A percentile compares a stretch with the other conserved stretches of the same genome.
These are phyloP conservation scores for Gorsachius magnificus DNA, from an alignment of 2,797 vertebrate species.

Conservation along the genomic window DNA sequence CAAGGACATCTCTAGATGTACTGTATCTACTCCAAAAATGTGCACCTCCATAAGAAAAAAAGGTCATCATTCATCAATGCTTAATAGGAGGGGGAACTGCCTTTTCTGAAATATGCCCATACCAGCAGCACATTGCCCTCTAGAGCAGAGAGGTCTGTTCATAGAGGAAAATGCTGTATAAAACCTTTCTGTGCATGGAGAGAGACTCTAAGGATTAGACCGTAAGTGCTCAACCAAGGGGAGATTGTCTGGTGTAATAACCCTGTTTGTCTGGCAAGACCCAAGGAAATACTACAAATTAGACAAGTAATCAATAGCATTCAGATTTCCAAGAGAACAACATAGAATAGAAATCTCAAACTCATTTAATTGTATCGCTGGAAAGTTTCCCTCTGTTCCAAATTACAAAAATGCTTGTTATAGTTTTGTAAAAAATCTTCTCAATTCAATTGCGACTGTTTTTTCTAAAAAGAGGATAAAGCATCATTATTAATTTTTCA, in stretches of 20 bases:
- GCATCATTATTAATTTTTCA: conserved; percentile 18
- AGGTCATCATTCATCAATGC: neutral
- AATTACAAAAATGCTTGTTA: neutral
- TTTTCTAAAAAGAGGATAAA: conserved; percentile 38
- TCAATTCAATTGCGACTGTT: neutral
- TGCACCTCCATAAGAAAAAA: neutral
- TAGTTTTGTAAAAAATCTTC: neutral
- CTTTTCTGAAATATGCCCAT: neutral
- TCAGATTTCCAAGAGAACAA: conserved; percentile 9
- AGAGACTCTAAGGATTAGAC: conserved; percentile 2
- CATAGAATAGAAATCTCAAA: neutral
- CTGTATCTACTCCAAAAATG: neutral
- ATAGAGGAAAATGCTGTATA: neutral
- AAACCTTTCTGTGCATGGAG: neutral
- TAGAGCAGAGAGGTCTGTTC: conserved; percentile 10
- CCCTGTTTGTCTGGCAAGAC: conserved; percentile 4
- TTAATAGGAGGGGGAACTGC: neutral
- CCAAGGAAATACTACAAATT: conserved; percentile 46
- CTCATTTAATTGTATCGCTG: conserved; percentile 20
- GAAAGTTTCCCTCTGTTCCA: conserved; percentile 24
- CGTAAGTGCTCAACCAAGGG: neutral
- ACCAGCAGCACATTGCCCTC: neutral
- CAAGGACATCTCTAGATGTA: neutral
- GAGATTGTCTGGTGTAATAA: conserved; percentile 4
- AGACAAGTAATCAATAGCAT: conserved; percentile 53